phyloP scores from a whole-genome alignment of 2,888 invertebrate genomes.

The Pedicia rivosa region DNA sequence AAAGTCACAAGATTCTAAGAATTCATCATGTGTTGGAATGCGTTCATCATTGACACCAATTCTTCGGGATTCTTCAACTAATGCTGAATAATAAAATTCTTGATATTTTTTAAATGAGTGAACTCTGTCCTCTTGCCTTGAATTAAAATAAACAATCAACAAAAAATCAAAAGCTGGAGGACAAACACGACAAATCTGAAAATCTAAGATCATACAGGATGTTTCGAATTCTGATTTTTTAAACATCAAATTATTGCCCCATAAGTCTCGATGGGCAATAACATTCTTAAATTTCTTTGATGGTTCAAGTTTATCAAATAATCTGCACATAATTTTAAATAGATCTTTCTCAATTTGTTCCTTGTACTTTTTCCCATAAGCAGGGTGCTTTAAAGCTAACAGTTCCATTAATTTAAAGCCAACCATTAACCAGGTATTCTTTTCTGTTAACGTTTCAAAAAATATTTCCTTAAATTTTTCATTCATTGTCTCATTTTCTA shows the following conservation, averaged over 20 bases:
- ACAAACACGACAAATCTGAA: slow-evolving; percentile 46
- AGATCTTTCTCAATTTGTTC: no score
- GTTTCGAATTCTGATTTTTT: slow-evolving; percentile 21
- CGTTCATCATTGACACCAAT: no score
- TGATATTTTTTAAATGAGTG: no score
- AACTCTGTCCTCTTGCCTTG: no score
- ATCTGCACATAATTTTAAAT: slow-evolving; percentile 15
- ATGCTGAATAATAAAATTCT: no score
- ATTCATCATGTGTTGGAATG: slow-evolving; percentile 30
- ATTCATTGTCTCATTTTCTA: background rate
- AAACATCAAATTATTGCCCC: slow-evolving; percentile 33
- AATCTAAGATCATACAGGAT: slow-evolving; percentile 48
- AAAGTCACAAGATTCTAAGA: slow-evolving; percentile 26
- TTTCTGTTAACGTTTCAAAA: background rate
- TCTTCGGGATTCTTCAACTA: no score
- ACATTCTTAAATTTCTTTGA: slow-evolving; percentile 28
- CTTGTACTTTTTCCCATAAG: no score
- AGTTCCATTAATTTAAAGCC: background rate
- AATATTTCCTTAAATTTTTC: background rate
- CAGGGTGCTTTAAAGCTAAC: no score
- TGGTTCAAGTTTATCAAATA: slow-evolving; percentile 23
- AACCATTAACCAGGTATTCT: background rate
- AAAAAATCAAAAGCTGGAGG: slow-evolving; percentile 50
- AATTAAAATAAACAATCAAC: no score
- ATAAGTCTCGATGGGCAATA: slow-evolving; percentile 31